These are phyloP conservation scores for Hypocryptadius cinnamomeus DNA, from an alignment of 2,113 vertebrate genomes.

Conservation along the genomic window DNA sequence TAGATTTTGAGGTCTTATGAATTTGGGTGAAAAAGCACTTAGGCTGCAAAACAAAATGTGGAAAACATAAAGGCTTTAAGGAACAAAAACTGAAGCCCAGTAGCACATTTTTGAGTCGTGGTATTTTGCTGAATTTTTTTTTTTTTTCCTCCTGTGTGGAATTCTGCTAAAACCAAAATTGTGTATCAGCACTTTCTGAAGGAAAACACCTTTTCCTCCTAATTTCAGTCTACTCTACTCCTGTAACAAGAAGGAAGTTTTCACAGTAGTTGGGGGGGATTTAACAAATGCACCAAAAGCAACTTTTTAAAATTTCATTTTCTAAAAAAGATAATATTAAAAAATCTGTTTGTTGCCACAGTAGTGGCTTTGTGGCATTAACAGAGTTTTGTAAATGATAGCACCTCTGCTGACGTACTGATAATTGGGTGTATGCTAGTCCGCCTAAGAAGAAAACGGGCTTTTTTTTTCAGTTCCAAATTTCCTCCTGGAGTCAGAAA, in stretches of 20 bases:
- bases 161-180: background rate
- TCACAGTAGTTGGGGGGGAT: background rate
- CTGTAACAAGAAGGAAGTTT: background rate
- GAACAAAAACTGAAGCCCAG: background rate
- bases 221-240: background rate
- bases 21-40: background rate
- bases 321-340: background rate
- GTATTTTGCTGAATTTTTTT: background rate
- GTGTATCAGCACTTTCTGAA: background rate
- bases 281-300: background rate
- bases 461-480: background rate
- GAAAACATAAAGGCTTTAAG: background rate
- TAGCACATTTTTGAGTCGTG: background rate
- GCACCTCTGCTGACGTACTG: background rate
- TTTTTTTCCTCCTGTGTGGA: background rate
- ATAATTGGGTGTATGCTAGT: background rate
- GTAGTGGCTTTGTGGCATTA: background rate
- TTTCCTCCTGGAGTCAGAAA: background rate
- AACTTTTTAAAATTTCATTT: no score
- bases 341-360: background rate
- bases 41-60: background rate
- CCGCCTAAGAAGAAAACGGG: background rate
- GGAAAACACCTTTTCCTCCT: background rate
- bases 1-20: background rate
- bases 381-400: background rate